These are phyloP conservation scores for Ochotona princeps DNA, from an alignment of 2,113 vertebrate genomes.

Conservation along the genomic window DNA sequence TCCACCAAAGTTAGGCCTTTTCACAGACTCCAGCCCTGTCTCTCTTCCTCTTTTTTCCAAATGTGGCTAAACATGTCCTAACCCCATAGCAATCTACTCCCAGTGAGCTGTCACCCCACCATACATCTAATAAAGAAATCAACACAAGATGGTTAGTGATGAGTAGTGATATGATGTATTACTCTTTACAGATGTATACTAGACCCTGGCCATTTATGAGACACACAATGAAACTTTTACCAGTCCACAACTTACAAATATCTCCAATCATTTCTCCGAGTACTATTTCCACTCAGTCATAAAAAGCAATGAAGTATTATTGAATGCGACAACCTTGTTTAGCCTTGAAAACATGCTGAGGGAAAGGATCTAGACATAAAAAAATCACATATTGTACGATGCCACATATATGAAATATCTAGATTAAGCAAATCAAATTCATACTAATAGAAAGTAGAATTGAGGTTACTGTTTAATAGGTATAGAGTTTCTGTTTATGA, in stretches of 20 bases:
- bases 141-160: not conserved
- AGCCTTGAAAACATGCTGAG: conserved; percentile 35
- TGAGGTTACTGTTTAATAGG: conserved; percentile 34
- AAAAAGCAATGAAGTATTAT: conserved; percentile 23
- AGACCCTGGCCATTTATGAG: conserved; percentile 27
- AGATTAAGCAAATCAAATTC: conserved; percentile 47
- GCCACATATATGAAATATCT: conserved; percentile 36
- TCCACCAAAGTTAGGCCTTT: not conserved
- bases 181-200: not conserved
- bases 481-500: conserved; percentile 32
- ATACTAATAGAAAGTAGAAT: conserved; percentile 18
- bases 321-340: not conserved
- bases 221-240: not conserved
- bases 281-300: not conserved
- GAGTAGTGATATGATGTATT: not conserved
- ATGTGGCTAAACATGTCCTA: not conserved
- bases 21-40: not conserved
- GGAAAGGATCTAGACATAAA: not conserved
- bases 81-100: not conserved
- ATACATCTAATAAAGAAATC: conserved; percentile 44
- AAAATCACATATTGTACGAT: not conserved
- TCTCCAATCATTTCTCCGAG: not conserved
- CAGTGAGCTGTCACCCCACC: not conserved
- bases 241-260: not conserved
- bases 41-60: conserved; percentile 33